Conservation (phyloP, 2,797 vertebrate species). For the Salmo trutta region DNA sequence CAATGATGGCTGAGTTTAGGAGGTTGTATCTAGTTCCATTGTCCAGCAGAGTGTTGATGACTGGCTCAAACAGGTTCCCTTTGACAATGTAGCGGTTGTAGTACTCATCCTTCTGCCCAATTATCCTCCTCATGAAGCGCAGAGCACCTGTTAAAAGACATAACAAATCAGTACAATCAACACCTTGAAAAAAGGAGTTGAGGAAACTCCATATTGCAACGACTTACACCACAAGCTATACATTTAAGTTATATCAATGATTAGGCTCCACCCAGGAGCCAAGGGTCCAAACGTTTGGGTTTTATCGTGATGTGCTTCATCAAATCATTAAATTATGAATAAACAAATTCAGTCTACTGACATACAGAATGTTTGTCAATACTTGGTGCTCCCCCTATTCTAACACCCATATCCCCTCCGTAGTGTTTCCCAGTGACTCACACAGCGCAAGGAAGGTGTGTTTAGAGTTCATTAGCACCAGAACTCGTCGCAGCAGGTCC, state of each 20-base stretch:
- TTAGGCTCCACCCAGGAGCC: not conserved
- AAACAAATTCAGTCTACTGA: too few relatives aligned
- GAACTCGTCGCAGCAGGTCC: slow-evolving; percentile 93
- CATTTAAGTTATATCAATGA: not conserved
- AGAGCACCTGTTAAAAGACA: slow-evolving; percentile 83
- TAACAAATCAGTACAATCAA: not conserved
- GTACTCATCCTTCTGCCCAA: slow-evolving; percentile 97
- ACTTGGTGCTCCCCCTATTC: too few relatives aligned
- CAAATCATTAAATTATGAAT: too few relatives aligned
- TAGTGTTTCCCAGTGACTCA: slow-evolving; percentile 73
- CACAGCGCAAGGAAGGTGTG: slow-evolving; percentile 97
- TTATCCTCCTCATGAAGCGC: slow-evolving; percentile 98
- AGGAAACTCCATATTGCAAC: not conserved
- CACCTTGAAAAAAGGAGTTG: not conserved
- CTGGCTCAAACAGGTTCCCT: slow-evolving; percentile 98
- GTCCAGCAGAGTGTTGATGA: slow-evolving; percentile 96
- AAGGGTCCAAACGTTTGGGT: not conserved
- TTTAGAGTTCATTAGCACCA: slow-evolving; percentile 99
- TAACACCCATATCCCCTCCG: too few relatives aligned
- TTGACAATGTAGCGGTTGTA: slow-evolving; percentile 99
- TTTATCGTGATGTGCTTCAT: too few relatives aligned
- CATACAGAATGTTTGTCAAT: too few relatives aligned
- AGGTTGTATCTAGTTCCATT: slow-evolving; percentile 98
- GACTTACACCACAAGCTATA: not conserved
- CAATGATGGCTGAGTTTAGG: slow-evolving; percentile 95